Evolutionary conservation across 2,113 vertebrate species (phyloP).

Genomic region (Laticauda colubrina): DNA sequence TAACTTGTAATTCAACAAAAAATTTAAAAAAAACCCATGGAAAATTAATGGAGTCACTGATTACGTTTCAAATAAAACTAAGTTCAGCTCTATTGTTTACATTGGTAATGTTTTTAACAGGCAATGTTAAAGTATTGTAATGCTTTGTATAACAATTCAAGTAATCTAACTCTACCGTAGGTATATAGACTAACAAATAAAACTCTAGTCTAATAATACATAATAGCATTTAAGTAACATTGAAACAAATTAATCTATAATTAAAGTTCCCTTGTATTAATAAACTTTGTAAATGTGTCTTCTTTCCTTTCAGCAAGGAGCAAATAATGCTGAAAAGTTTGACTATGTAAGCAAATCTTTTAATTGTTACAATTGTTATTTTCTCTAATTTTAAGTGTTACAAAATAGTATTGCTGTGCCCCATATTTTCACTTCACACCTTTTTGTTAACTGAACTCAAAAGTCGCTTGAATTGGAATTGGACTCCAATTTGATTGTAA

Average conservation of each 20-base stretch:
- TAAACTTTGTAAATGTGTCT: constrained; percentile 67
- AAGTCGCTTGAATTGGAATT: neutral
- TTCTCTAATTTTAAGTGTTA: neutral
- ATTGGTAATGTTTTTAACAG: constrained; percentile 46
- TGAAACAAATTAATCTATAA: constrained; percentile 53
- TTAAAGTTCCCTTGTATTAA: constrained; percentile 47
- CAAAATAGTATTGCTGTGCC: neutral
- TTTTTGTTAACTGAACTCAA: neutral
- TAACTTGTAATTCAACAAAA: constrained; percentile 52
- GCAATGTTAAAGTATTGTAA: constrained; percentile 47
- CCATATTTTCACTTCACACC: neutral
- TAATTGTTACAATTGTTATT: neutral
- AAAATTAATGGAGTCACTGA: constrained; percentile 20
- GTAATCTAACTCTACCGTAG: constrained; percentile 55
- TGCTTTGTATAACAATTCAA: constrained; percentile 42
- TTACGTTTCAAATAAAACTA: constrained; percentile 69
- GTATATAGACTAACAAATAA: constrained; percentile 60
- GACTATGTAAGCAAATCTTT: constrained; percentile 87
- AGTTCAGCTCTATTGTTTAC: constrained; percentile 52
- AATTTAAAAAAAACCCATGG: constrained; percentile 43
- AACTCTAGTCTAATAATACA: constrained; percentile 38
- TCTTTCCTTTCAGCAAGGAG: constrained; percentile 89
- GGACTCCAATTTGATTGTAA: too few relatives aligned
- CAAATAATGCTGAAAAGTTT: constrained; percentile 96
- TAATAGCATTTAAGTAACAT: constrained; percentile 60